Evolutionary conservation across 2,113 vertebrate species (phyloP), one percentile per base, ranked within the genome.

Genomic region (Astur gentilis): DNA sequence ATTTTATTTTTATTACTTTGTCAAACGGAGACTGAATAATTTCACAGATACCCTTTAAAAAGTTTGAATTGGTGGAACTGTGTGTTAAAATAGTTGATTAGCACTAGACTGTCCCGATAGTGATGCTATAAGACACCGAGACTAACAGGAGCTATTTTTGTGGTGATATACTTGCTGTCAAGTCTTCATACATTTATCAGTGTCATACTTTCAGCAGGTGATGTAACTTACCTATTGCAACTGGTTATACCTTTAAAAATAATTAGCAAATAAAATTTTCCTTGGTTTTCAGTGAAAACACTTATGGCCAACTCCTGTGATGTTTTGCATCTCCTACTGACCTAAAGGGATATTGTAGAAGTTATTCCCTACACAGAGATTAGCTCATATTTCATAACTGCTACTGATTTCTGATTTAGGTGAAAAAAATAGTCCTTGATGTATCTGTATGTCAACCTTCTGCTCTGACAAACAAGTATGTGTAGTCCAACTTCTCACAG

Each of bases 61-160:
- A 55, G 75, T 95, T 92, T 84, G 81, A 89, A 82, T 55, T 97
- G 83, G 61, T 34, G 89, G 36, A 93, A 93, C 18, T 83, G 25
- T 83, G 58, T 93, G 31, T 95, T 96, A 77, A 95, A 97, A 58
- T 42, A 85, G 62, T 62, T 94, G 50, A 60, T 83, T 82, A 89
- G 36, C 22, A 52, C 58, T 38, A 22, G 47, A 70, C 47, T 40
- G 87, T 78, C 62, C 89, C 58, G 83, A 45, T 92, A 83, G 47
- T 75, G 80, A 27, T 47, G 91, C 91, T 11, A 14, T 81, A 47
- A 87, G 79, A 65, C 75, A 95, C 61, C 32, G 70, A 83, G 62
- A 58, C 75, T 81, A 91, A 58, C 62, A 90, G 65, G 45, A 90
- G 61, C 42, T 93, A 44, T 87, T 95, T 88, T 87, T 95, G 89